Evolutionary conservation across 2,888 invertebrate species (phyloP).

Genomic region (Blomia tropicalis): DNA sequence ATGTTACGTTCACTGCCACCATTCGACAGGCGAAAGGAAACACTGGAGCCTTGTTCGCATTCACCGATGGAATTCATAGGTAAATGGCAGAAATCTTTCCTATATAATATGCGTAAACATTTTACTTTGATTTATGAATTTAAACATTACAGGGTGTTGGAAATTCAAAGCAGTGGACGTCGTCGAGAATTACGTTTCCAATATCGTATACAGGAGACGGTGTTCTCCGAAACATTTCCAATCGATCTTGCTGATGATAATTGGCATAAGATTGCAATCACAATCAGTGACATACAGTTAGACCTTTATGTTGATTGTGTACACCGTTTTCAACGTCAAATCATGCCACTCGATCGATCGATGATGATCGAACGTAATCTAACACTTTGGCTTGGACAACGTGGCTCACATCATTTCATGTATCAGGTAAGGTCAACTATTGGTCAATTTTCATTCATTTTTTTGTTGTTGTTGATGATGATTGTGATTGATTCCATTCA

Average conservation of each 20-base stretch:
- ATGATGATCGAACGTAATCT: constrained; percentile 39
- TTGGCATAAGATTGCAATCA: constrained; percentile 69
- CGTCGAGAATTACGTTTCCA: constrained; percentile 69
- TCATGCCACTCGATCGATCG: constrained; percentile 45
- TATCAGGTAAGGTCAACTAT: constrained; percentile 72
- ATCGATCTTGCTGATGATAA: constrained; percentile 67
- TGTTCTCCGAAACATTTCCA: constrained; percentile 69
- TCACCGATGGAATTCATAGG: constrained; percentile 37
- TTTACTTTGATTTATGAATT: neutral
- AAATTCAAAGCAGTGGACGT: constrained; percentile 75
- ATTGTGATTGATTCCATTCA: no score
- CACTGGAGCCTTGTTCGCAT: constrained; percentile 64
- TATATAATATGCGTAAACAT: neutral
- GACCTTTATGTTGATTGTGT: constrained; percentile 72
- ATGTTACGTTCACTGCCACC: constrained; percentile 62
- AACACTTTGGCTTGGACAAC: constrained; percentile 70
- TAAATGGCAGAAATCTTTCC: constrained; percentile 17
- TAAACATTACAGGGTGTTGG: constrained; percentile 63
- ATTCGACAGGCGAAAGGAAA: constrained; percentile 62
- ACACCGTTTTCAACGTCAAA: constrained; percentile 60
- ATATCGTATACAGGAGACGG: constrained; percentile 45
- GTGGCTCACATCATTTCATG: constrained; percentile 63
- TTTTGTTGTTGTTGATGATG: neutral
- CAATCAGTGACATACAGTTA: constrained; percentile 59
- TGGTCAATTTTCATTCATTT: no score